Evolutionary conservation across 2,888 invertebrate species (phyloP), one percentile per base, ranked within the genome.

Genomic region (Epistrophella euchroma): DNA sequence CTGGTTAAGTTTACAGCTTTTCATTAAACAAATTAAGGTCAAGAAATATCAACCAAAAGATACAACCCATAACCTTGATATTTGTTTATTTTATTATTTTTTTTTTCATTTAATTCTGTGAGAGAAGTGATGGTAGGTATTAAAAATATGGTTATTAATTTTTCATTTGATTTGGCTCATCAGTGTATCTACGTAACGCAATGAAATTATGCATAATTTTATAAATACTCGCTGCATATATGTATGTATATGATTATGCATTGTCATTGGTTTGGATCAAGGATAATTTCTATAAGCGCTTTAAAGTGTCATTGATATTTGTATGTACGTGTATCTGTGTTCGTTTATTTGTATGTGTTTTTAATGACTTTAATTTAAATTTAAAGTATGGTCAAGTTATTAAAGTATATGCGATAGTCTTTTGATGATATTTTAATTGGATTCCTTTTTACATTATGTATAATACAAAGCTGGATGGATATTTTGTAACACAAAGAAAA

Each of bases 111-210:
- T 22, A 25, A 25, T 25, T 47, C 45, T 60, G 22, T 5, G 4
- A 62, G 50, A 52, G n/a, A 52, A 19, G 37, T 28, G 45, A 55
- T 40, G 45, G 62, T 40, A n/a, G 73, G 37, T 25, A 62, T 83
- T 78, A 71, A 64, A 79, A 79, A 74, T 74, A 79, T 75, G 84
- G 64, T 71, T 79, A 84, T 71, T 84, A 50, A 74, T 64, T 62
- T 64, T 75, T 70, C 35, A 71, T 77, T 60, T 75, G 70, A 76
- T 81, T 72, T 73, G 73, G 60, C 66, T 82, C 73, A 56, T 68
- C 77, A 68, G 58, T 5, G 68, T 56, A 15, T 7, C n/a, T 17
- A 22, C 43, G 52, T 43, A 74, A 68, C 19, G 55, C 50, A 52
- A 56, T 83, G 52, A 62, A 60, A 37, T 70, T 45, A 62, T 74